These are phyloP conservation scores for Amphipoea oculea DNA, from an alignment of 2,888 invertebrate species.

Conservation along the genomic window DNA sequence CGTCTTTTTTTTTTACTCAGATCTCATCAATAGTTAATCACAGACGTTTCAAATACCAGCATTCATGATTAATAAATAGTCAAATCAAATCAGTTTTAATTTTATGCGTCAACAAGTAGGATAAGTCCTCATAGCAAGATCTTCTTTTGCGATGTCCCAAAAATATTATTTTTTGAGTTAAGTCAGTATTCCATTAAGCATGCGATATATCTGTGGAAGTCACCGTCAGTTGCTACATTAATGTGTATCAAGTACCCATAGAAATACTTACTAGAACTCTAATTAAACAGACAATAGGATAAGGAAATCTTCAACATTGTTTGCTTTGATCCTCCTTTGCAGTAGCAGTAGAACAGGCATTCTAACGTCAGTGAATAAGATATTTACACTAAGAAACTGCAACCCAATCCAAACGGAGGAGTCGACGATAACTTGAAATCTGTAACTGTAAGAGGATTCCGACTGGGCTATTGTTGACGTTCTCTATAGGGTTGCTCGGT, in stretches of 20 bases:
- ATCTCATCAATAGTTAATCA: no score
- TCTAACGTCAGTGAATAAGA: slow-evolving; percentile 41
- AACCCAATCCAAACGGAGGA: slow-evolving; percentile 31
- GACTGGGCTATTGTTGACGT: slow-evolving; percentile 53
- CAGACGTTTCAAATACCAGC: no score
- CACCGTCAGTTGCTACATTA: neutral
- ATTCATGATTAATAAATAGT: no score
- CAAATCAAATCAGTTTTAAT: no score
- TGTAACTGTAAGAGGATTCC: slow-evolving; percentile 58
- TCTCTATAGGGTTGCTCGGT: slow-evolving; percentile 35
- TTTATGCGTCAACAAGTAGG: no score
- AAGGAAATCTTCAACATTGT: slow-evolving; percentile 2
- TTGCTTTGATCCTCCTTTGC: slow-evolving; percentile 4
- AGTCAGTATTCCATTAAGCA: no score
- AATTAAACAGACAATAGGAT: neutral
- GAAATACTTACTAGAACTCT: neutral
- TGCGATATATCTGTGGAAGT: neutral
- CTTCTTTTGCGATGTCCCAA: no score
- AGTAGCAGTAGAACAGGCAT: slow-evolving; percentile 21
- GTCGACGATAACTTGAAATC: slow-evolving; percentile 57
- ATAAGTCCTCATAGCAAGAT: no score
- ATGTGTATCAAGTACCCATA: neutral
- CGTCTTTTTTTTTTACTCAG: no score
- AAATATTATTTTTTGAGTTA: no score
- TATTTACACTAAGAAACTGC: slow-evolving; percentile 58